These are phyloP conservation scores for Dasyornis broadbenti DNA, from an alignment of 2,113 vertebrate species.

Conservation along the genomic window DNA sequence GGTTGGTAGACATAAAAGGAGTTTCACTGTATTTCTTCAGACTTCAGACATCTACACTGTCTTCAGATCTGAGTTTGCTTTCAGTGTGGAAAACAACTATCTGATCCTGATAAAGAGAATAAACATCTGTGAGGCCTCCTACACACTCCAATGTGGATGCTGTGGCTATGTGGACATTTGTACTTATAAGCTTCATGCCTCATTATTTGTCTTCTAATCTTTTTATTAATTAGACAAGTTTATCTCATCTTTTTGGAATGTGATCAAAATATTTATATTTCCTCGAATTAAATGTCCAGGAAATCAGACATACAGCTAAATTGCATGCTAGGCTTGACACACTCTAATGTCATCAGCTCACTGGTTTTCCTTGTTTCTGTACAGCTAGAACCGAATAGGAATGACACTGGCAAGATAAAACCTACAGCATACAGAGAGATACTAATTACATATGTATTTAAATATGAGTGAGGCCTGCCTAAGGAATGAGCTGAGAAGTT, in stretches of 20 bases:
- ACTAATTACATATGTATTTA: neutral
- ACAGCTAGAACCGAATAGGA: neutral
- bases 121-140: neutral
- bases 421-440: neutral
- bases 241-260: neutral
- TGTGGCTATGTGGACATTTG: neutral
- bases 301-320: neutral
- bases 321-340: neutral
- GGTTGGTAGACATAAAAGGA: neutral
- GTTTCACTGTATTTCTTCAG: neutral
- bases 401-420: neutral
- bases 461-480: neutral
- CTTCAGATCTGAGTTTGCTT: neutral
- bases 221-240: neutral
- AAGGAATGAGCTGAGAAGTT: slow-evolving; percentile 23
- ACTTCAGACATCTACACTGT: neutral
- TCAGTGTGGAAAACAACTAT: neutral
- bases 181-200: neutral
- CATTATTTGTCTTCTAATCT: neutral
- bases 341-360: neutral
- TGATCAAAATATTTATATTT: neutral
- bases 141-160: neutral
- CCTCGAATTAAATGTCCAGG: neutral
- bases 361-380: neutral
- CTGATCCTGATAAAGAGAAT: neutral